Evolutionary conservation across 1,140 invertebrate genomes (phyloP).

Genomic region (Theocolax elegans): DNA sequence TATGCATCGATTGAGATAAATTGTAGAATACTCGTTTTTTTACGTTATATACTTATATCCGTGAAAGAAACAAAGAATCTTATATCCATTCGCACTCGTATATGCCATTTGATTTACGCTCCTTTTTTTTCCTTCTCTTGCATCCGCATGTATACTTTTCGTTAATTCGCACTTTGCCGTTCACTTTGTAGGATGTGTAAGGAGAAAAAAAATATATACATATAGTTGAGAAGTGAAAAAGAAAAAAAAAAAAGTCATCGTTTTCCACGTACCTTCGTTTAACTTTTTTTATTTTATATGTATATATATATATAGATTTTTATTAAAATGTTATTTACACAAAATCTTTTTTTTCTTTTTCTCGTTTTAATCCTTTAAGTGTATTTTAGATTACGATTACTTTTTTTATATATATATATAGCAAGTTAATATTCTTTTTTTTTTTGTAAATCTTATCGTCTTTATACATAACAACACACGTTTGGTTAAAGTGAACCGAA

Average conservation of each 20-base stretch:
- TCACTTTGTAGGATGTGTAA: too few species aligned
- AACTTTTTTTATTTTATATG: too few species aligned
- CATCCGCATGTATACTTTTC: neutral
- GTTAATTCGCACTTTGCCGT: neutral
- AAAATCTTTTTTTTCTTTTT: neutral
- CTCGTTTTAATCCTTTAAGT: neutral
- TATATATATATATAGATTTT: too few species aligned
- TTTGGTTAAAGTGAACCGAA: neutral
- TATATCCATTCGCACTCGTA: neutral
- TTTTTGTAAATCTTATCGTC: slow-evolving; percentile 6
- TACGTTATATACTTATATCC: slow-evolving; percentile 24
- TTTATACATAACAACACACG: slow-evolving; percentile 26
- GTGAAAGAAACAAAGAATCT: slow-evolving; percentile 42
- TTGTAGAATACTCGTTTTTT: too few species aligned
- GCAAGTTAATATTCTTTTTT: slow-evolving; percentile 21
- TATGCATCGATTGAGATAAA: too few species aligned
- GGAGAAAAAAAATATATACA: too few species aligned
- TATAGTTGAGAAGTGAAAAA: neutral
- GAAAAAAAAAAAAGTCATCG: neutral
- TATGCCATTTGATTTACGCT: slow-evolving; percentile 41
- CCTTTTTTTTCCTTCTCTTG: slow-evolving; percentile 9
- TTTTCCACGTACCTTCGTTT: too few species aligned
- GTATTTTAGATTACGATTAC: slow-evolving; percentile 8
- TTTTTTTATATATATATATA: slow-evolving; percentile 5
- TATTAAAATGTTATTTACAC: slow-evolving; percentile 23